These are phyloP conservation scores for Synanceia verrucosa DNA, from an alignment of 2,797 vertebrate species.

Conservation along the genomic window DNA sequence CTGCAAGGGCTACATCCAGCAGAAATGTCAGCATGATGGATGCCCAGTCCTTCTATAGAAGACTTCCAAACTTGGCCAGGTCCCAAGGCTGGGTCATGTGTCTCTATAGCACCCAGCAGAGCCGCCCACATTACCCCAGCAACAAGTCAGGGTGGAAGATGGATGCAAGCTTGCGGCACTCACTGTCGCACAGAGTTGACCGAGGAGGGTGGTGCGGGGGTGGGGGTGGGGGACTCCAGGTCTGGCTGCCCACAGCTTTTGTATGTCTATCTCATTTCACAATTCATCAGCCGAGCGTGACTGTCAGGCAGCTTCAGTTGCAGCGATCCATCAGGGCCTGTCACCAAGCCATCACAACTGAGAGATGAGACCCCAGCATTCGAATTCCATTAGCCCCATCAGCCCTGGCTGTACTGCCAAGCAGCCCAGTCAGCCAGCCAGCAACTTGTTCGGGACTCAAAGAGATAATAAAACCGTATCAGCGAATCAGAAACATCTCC, in stretches of 20 bases:
- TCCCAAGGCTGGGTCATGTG: slow-evolving; percentile 42
- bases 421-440: slow-evolving; percentile 63
- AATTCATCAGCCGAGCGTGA: slow-evolving; percentile 81
- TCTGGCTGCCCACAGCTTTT: slow-evolving; percentile 73
- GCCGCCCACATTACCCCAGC: slow-evolving; percentile 35
- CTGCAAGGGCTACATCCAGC: slow-evolving; percentile 30
- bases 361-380: slow-evolving; percentile 79
- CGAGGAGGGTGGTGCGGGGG: background rate
- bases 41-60: slow-evolving; percentile 57
- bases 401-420: slow-evolving; percentile 31
- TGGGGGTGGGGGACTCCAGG: slow-evolving; percentile 12
- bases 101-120: slow-evolving; percentile 39
- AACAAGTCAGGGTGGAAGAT: slow-evolving; percentile 63
- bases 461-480: slow-evolving; percentile 83
- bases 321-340: slow-evolving; percentile 82
- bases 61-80: slow-evolving; percentile 44
- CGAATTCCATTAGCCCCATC: slow-evolving; percentile 82
- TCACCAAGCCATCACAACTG: slow-evolving; percentile 81
- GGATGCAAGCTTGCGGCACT: slow-evolving; percentile 43
- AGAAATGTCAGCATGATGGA: slow-evolving; percentile 53
- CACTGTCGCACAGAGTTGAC: slow-evolving; percentile 50
- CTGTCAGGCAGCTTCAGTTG: slow-evolving; percentile 76
- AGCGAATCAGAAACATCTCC: slow-evolving; percentile 74
- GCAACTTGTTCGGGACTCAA: slow-evolving; percentile 72
- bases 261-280: slow-evolving; percentile 86